phyloP scores from a whole-genome alignment of 1,140 invertebrate species.

The Zaprionus kolodkinae region DNA sequence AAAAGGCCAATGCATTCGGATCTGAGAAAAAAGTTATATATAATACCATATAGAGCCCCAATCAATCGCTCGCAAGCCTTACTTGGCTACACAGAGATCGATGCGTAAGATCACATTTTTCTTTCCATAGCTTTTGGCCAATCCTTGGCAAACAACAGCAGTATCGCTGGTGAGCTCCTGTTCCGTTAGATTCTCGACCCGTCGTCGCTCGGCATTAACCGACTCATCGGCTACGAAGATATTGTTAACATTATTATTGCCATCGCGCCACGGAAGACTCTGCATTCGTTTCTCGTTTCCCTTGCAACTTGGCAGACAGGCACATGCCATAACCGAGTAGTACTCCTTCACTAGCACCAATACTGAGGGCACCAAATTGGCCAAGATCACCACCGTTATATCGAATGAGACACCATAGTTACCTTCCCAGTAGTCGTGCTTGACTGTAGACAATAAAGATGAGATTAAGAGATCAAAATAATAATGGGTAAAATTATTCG shows the following conservation, averaged over 20 bases:
- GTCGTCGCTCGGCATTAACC: conserved; percentile 19
- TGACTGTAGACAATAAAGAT: conserved; percentile 3
- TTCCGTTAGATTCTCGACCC: conserved; percentile 8
- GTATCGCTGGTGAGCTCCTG: conserved; percentile 6
- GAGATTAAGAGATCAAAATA: background rate
- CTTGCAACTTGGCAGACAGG: background rate
- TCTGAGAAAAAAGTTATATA: conserved; percentile 11
- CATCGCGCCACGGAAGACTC: background rate
- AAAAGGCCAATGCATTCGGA: conserved; percentile 52
- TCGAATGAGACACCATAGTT: background rate
- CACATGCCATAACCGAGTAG: conserved; percentile 6
- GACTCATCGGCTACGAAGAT: conserved; percentile 20
- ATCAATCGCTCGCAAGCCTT: background rate
- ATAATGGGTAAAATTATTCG: background rate
- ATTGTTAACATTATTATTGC: too few species aligned
- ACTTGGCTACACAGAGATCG: conserved; percentile 47
- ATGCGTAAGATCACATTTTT: conserved; percentile 30
- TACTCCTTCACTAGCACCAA: conserved; percentile 20
- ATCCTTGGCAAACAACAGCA: conserved; percentile 12
- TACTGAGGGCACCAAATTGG: rapidly evolving
- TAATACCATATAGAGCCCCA: background rate
- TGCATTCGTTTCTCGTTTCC: background rate
- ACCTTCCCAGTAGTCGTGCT: background rate
- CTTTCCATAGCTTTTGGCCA: conserved; percentile 11
- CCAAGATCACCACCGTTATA: background rate